phyloP scores from a whole-genome alignment of 2,888 invertebrate genomes.

The Dicranocentrus wangi region DNA sequence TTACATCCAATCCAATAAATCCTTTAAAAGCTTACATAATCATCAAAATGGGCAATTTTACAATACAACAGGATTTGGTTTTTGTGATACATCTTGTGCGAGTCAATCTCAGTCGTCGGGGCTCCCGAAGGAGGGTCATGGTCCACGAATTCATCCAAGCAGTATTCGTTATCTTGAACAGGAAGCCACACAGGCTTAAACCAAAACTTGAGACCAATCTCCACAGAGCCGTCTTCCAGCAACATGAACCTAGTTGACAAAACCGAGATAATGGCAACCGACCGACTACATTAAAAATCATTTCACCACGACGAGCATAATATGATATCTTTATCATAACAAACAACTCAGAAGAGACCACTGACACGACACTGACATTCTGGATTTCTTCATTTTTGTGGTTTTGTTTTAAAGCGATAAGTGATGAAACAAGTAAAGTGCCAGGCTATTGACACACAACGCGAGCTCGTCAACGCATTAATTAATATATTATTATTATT shows the following conservation, averaged over 20 bases:
- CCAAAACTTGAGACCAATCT: conserved; percentile 68
- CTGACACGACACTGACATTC: too few relatives aligned
- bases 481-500: too few relatives aligned
- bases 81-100: conserved; percentile 56
- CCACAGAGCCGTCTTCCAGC: conserved; percentile 53
- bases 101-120: conserved; percentile 25
- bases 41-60: conserved; percentile 57
- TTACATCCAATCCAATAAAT: too few relatives aligned
- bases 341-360: too few relatives aligned
- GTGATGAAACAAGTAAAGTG: neutral
- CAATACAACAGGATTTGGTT: conserved; percentile 67
- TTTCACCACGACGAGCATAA: too few relatives aligned
- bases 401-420: conserved; percentile 20
- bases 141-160: conserved; percentile 58
- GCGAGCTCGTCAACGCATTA: too few relatives aligned
- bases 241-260: conserved; percentile 59
- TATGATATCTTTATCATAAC: too few relatives aligned
- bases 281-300: too few relatives aligned
- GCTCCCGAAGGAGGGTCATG: conserved; percentile 45
- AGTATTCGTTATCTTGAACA: conserved; percentile 56
- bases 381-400: conserved; percentile 16
- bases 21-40: conserved; percentile 69
- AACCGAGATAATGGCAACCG: neutral
- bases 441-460: too few relatives aligned
- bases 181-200: conserved; percentile 68